Evolutionary conservation across 2,113 vertebrate species (phyloP), one percentile per base, ranked within the genome.

Genomic region (Phocoena phocoena): DNA sequence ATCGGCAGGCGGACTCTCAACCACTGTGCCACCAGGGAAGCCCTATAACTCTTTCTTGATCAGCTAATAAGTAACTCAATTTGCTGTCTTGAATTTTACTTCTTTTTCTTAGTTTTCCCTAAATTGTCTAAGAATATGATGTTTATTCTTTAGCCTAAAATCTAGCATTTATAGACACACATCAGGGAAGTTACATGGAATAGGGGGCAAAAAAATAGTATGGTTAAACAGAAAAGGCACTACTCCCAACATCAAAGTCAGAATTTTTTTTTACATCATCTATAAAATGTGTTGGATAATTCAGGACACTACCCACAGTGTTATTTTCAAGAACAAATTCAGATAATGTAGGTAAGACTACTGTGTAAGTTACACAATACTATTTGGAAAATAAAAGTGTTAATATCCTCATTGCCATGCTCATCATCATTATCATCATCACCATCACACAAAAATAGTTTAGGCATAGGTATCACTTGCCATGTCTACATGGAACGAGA

Each of bases 201-300:
- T 36, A 93, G 20, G 31, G 36, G 62, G 65, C 18, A 90, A 95
- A 87, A 80, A 83, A 77, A 33, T 36, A 85, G n/a, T 58, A 84
- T 89, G 28, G 15, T 84, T 86, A 94, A 74, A 96, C 36, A 87
- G 36, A 94, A 92, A 88, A 94, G 55, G 38, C 31, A 83, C 68
- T 90, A 62, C 33, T 95, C 31, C 44, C 50, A 94, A 31, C 26
- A 13, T 74, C 53, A 74, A 92, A 96, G 47, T 85, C 53, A 89
- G 73, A 88, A 76, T 1, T 33, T 83, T 62, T 87, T 87, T 88
- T 92, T 63, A 91, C 9, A 73, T 38, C 26, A 88, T 60, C 21
- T 96, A 85, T 86, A 88, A 96, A 91, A 88, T 93, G 33, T 60
- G 38, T 80, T 96, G 11, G 68, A 68, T 93, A 93, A 94, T 76